These are phyloP conservation scores for Aromia moschata DNA, from an alignment of 2,888 invertebrate species.

Conservation along the genomic window DNA sequence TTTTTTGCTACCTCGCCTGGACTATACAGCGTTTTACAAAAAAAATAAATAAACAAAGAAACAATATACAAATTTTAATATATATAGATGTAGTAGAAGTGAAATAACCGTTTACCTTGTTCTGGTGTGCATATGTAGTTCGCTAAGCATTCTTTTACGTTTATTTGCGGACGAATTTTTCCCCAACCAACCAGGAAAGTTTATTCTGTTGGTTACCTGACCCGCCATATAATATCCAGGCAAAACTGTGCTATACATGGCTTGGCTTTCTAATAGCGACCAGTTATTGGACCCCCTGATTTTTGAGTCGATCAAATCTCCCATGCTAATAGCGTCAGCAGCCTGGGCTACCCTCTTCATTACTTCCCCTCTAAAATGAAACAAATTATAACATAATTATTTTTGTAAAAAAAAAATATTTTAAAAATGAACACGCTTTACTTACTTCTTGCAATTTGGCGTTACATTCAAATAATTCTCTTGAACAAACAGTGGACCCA, in stretches of 20 bases:
- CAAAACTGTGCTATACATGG: slow-evolving; percentile 89
- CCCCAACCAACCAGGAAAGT: slow-evolving; percentile 96
- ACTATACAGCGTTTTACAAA: too few species aligned
- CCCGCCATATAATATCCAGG: slow-evolving; percentile 90
- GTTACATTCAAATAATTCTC: slow-evolving; percentile 91
- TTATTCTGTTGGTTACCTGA: slow-evolving; percentile 78
- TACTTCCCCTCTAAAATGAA: slow-evolving; percentile 34
- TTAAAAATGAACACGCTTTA: too few species aligned
- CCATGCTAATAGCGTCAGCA: slow-evolving; percentile 86
- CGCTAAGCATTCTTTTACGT: slow-evolving; percentile 81
- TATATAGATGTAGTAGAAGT: slow-evolving; percentile 74
- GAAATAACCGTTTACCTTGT: slow-evolving; percentile 68
- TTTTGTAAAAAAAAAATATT: background rate
- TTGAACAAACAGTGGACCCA: slow-evolving; percentile 96
- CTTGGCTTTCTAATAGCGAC: slow-evolving; percentile 86
- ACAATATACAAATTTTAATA: too few species aligned
- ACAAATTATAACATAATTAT: background rate
- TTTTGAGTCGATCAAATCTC: slow-evolving; percentile 84
- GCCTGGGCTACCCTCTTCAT: slow-evolving; percentile 75
- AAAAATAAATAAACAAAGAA: too few species aligned
- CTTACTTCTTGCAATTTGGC: slow-evolving; percentile 81
- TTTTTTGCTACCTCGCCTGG: too few species aligned
- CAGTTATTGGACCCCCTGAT: slow-evolving; percentile 86
- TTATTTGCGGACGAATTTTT: slow-evolving; percentile 89
- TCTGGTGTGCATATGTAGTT: slow-evolving; percentile 86